phyloP scores from a whole-genome alignment of 2,888 invertebrate genomes.

The Podotricha telesiphe region DNA sequence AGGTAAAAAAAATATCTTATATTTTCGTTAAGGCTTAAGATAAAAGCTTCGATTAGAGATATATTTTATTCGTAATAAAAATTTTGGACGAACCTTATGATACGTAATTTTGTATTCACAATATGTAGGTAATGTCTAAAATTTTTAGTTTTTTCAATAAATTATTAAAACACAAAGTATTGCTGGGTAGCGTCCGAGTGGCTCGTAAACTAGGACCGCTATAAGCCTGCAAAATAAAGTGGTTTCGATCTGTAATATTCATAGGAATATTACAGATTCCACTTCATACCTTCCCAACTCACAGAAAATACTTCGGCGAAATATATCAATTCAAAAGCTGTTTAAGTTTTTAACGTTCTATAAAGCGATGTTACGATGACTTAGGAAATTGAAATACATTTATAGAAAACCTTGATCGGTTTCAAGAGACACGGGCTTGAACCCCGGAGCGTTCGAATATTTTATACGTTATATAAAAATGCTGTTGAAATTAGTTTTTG shows the following conservation, averaged over 20 bases:
- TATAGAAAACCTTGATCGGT: no score
- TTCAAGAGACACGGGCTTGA: no score
- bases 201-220: constrained; percentile 25
- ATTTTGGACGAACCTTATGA: no score
- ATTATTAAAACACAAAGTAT: constrained; percentile 11
- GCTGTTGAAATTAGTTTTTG: no score
- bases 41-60: no score
- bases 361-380: no score
- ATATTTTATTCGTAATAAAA: no score
- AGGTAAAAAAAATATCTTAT: no score
- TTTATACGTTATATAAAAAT: no score
- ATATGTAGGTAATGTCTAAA: not conserved
- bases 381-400: no score
- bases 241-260: constrained; percentile 16
- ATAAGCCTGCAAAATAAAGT: constrained; percentile 29
- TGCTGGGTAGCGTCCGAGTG: constrained; percentile 14
- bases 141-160: not conserved
- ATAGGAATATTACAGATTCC: constrained; percentile 31
- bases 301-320: constrained; percentile 4
- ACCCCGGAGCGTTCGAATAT: no score
- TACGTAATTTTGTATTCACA: not conserved
- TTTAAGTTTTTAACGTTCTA: constrained; percentile 28
- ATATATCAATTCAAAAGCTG: constrained; percentile 15
- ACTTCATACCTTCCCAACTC: constrained; percentile 22
- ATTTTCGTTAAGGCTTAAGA: no score